Evolutionary conservation across 2,888 invertebrate species (phyloP), one percentile per base, ranked within the genome.

Genomic region (Linyphia triangularis): DNA sequence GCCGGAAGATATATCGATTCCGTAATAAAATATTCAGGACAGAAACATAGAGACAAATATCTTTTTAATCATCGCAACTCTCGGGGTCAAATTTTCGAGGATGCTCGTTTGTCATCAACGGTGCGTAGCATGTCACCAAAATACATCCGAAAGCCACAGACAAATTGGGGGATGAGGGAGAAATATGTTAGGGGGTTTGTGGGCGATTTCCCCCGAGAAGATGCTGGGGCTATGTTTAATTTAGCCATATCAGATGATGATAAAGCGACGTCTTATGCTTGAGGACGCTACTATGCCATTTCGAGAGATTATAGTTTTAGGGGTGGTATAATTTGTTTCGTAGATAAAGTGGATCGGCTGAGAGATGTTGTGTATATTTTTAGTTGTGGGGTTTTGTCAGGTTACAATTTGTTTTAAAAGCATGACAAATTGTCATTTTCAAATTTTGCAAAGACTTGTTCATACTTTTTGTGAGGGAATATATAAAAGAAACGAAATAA

Each of bases 21-120:
- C 40, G 28, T 57, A 84, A 84, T 84, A 84, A 84, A 84, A 75
- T 75, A 84, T 70, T 75, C 67, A 67, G 84, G 67, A 51, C 19
- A 28, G 26, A 24, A 5, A 33, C 51, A 3, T n/a, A n/a, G 37
- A 57, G 67, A 84, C 84, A 84, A 84, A 75, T 84, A 84, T 77
- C 67, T 69, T 84, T 84, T 69, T 84, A 84, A 84, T 84, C 84
- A 77, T 77, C 67, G 57, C 28, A 85, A 61, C 85, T 40, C 78
- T 43, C 19, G 37, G 33, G 86, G 86, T 86, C 79, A 86, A 81
- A 61, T 86, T 86, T 79, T 65, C 6, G 43, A 59, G 33, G 13
- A n/a, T 33, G 57, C 79, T 86, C 79, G 72, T 86, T 86, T 86
- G 86, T 86, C 86, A 86, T 73, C 86, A 40, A 13, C 61, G 57